Base-by-base conservation (phyloP, 2,888 invertebrate species). In the Eristalis pertinax region DNA sequence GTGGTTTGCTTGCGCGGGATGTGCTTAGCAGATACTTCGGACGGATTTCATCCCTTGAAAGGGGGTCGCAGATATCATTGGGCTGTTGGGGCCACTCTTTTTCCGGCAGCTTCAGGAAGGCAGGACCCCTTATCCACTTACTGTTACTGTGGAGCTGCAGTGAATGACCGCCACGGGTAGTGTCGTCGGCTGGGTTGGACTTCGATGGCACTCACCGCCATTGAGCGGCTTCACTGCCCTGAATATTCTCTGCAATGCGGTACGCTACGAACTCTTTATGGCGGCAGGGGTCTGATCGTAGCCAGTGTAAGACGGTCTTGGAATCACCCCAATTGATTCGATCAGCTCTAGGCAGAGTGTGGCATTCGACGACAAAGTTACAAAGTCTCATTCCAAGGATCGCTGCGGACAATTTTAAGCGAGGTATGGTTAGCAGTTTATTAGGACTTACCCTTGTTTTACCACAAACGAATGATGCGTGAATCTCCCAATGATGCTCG, bases 311-410 rank as follows among this genome's bases (percentile, higher is more conserved):
- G 13, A 72, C 72, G 8, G 65, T 83, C 58, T 74, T 72, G 35
- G 50, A 70, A 63, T 78, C 72, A 62, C 65, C 70, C 69, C 70
- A 78, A 32, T 38, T 76, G 4, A 65, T n/a, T 5, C 70, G 43
- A 22, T 35, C 32, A 13, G 26, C n/a, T n/a, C 69, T 8, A 1
- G 7, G 8, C 2, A 81, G 24, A n/a, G 26, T 24, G 22, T 75
- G 81, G 32, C 38, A 43, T 5, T 76, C 43, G n/a, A 32, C 7
- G 13, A 78, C 32, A 3, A 24, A 41, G 4, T 43, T 63, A 24
- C 41, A 60, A 7, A 80, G 70, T 35, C 73, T 50, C 7, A 35
- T 19, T 1, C 63, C 73, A n/a, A 43, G 58, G 13, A 79, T 64
- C 7, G 79, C 73, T 4, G 79, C 79, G 19, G 50, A 65, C 15